Evolutionary conservation across 2,888 invertebrate genomes (phyloP).

Genomic region (Volucella zonaria): DNA sequence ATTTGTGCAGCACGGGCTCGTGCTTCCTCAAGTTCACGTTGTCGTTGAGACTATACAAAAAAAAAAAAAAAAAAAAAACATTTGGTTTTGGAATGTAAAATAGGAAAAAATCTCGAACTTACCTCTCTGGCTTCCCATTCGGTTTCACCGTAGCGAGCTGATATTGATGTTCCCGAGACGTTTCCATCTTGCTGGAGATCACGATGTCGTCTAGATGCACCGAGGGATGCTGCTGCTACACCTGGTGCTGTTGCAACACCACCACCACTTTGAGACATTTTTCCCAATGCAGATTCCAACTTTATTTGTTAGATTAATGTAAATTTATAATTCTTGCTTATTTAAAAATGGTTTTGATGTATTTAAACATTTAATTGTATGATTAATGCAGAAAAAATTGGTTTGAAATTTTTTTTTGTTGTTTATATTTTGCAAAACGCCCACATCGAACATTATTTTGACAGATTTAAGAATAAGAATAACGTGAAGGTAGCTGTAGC

Average conservation of each 20-base stretch:
- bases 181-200: constrained; percentile 74
- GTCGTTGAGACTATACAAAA: constrained; percentile 80
- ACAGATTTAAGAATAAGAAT: constrained; percentile 8
- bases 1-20: constrained; percentile 97
- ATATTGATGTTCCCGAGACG: constrained; percentile 75
- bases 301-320: neutral
- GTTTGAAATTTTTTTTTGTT: constrained; percentile 58
- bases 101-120: neutral
- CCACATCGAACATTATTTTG: constrained; percentile 59
- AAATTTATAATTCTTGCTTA: neutral
- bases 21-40: constrained; percentile 95
- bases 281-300: constrained; percentile 13
- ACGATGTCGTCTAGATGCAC: constrained; percentile 75
- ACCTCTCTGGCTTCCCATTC: constrained; percentile 83
- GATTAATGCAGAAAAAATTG: constrained; percentile 3
- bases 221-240: constrained; percentile 75
- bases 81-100: too few species aligned
- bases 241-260: constrained; percentile 70
- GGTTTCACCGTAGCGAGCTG: constrained; percentile 80
- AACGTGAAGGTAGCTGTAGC: constrained; percentile 36
- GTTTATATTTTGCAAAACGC: constrained; percentile 73
- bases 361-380: constrained; percentile 23
- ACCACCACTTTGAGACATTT: constrained; percentile 76
- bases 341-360: neutral
- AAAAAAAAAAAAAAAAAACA: neutral